Percentiles rank a stretch among this genome's conserved stretches.
Evolutionary conservation across 2,113 vertebrate species (phyloP).

Genomic region (Nematolebias whitei): DNA sequence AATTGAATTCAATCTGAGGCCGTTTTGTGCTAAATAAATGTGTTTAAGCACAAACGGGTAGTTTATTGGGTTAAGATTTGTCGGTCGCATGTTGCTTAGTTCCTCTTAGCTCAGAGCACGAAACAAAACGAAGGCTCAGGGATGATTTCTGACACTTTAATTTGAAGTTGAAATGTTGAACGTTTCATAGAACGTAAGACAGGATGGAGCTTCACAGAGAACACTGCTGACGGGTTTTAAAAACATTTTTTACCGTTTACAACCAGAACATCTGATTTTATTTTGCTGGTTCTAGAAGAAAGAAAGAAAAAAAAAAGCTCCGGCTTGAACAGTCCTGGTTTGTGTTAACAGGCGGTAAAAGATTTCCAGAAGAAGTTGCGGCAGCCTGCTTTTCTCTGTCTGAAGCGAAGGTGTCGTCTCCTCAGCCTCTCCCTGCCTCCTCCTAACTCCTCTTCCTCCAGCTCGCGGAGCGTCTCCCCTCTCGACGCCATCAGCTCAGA

Average conservation of each 20-base stretch:
- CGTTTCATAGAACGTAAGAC: background rate
- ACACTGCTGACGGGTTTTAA: background rate
- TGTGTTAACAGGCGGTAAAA: conserved; percentile 82
- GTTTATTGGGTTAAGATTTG: conserved; percentile 4
- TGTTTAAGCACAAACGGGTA: conserved; percentile 1
- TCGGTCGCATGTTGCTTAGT: too few species aligned
- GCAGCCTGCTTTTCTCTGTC: conserved; percentile 81
- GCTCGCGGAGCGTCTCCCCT: conserved; percentile 32
- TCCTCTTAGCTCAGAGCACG: too few species aligned
- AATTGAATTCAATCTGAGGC: background rate
- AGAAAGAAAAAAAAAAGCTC: background rate
- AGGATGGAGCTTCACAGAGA: background rate
- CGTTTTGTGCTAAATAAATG: conserved; percentile 18
- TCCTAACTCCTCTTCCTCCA: conserved; percentile 46
- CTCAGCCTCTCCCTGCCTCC: conserved; percentile 43
- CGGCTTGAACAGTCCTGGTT: too few species aligned
- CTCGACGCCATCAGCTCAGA: conserved; percentile 50
- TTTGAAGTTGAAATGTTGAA: background rate
- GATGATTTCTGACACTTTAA: background rate
- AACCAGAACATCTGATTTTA: too few species aligned
- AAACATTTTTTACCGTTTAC: too few species aligned
- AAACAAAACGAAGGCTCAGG: background rate
- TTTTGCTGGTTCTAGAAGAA: background rate
- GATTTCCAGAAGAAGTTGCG: conserved; percentile 86
- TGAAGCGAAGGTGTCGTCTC: conserved; percentile 69